Base-by-base conservation (phyloP, 1,140 invertebrate genomes). In the Dysdera silvatica region DNA sequence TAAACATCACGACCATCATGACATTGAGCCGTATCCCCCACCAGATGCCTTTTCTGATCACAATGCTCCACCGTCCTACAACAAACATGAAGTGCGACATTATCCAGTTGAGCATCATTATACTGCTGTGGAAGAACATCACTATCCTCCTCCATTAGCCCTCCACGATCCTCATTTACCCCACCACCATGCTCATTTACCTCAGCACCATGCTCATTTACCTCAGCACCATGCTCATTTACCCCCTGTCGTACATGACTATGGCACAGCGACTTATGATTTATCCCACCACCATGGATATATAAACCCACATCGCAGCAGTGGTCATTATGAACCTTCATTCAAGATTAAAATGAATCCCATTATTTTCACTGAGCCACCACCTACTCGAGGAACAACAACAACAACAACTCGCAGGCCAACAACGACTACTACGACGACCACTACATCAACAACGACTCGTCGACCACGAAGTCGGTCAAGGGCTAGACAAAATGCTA, bases 11-110 rank as follows among this genome's bases (percentile, higher is more conserved):
- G 62, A 65, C 32, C 49, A 65, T 28, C 55, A 58, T 28, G 62
- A 65, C 41, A 47, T 59, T 37, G 62, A 59, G 12, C 62, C 62
- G 20, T 65, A 47, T 31, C 62, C 62, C n/a, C 62, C 62, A n/a
- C 62, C 62, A n/a, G 62, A 65, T 45, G 55, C 35, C 2, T 65
- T 65, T 40, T 52, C 62, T 16, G 54, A 62, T 48, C 61, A 52
- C n/a, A 23, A 62, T 4, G 53, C 52, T 12, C 61, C 61, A 5
- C 61, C 61, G 18, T 56, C 52, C 18, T 55, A 37, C 29, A 62
- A 48, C 8, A 40, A 56, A 18, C 61, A 62, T 23, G 43, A 31
- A 2, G 6, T 62, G 3, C 32, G 56, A 16, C 61, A 56, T 40
- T 62, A 56, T 49, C 32, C 52, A 29, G 1, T 29, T 2, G 16